A percentile compares a stretch with the other conserved stretches of the same genome.
Evolutionary conservation across 2,113 vertebrate genomes (phyloP).

Genomic region (Piliocolobus tephrosceles): DNA sequence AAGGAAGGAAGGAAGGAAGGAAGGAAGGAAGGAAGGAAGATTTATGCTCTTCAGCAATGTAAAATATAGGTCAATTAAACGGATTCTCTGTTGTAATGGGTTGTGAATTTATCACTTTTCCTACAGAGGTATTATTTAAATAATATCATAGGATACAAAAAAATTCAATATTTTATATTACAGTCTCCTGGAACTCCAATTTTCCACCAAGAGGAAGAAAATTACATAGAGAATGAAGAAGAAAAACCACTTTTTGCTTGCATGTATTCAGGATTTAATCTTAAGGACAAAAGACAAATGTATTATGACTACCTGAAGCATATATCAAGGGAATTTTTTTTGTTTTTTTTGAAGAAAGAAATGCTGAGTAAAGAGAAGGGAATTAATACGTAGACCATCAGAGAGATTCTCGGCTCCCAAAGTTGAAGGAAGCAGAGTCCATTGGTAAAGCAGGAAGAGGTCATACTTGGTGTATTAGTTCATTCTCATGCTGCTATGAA

Average conservation of each 20-base stretch:
- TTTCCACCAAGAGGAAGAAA: constrained; percentile 15
- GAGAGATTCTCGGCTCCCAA: neutral
- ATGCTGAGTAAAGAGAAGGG: neutral
- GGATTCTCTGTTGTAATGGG: neutral
- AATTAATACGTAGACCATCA: neutral
- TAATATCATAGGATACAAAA: neutral
- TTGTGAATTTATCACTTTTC: neutral
- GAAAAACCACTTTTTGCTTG: neutral
- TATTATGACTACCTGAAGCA: neutral
- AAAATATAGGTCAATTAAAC: neutral
- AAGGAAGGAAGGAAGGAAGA: accelerated
- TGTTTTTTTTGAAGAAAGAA: neutral
- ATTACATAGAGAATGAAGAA: neutral
- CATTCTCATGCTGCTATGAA: too few species aligned
- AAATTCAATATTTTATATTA: neutral
- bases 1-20: accelerated
- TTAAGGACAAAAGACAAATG: neutral
- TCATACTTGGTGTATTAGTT: neutral
- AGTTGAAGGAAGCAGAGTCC: neutral
- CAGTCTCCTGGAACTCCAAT: neutral
- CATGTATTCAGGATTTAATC: neutral
- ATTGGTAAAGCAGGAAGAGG: neutral
- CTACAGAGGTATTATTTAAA: neutral
- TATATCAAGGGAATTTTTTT: neutral
- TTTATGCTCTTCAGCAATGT: neutral